phyloP scores from a whole-genome alignment of 2,113 vertebrate genomes.

The Orycteropus afer region DNA sequence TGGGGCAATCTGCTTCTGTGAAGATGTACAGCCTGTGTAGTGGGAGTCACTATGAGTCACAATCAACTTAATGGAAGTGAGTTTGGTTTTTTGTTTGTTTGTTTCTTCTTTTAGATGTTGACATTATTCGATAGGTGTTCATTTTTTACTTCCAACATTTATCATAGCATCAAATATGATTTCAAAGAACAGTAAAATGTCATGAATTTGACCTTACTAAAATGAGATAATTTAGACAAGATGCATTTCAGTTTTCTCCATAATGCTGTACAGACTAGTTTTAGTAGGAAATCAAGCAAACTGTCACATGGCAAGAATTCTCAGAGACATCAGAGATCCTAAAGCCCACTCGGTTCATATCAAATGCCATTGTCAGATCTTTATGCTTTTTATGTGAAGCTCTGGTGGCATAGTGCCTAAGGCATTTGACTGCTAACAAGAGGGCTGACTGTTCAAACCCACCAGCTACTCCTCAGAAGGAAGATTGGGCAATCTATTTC shows the following conservation, averaged over 20 bases:
- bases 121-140: slow-evolving; percentile 6
- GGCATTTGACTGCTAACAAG: too few relatives aligned
- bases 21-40: too few relatives aligned
- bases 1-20: too few relatives aligned
- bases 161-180: slow-evolving; percentile 27
- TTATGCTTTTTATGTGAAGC: not conserved
- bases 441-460: too few relatives aligned
- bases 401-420: too few relatives aligned
- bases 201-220: slow-evolving; percentile 8
- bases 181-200: slow-evolving; percentile 6
- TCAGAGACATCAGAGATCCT: not conserved
- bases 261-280: not conserved
- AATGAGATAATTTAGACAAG: slow-evolving; percentile 23
- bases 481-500: too few relatives aligned
- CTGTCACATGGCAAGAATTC: not conserved
- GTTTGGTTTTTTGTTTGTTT: too few relatives aligned
- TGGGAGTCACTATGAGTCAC: too few relatives aligned
- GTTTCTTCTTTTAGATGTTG: slow-evolving; percentile 25
- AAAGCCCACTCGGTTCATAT: not conserved
- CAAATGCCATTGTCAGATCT: not conserved
- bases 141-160: slow-evolving; percentile 49
- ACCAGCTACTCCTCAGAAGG: too few relatives aligned
- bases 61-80: too few relatives aligned
- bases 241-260: not conserved
- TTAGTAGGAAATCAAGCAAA: not conserved